A percentile compares a stretch with the other conserved stretches of the same genome.
These are phyloP conservation scores for Sanderia malayensis DNA, from an alignment of 30 jellyfish, hydroid and myxozoan species.

Conservation along the genomic window DNA sequence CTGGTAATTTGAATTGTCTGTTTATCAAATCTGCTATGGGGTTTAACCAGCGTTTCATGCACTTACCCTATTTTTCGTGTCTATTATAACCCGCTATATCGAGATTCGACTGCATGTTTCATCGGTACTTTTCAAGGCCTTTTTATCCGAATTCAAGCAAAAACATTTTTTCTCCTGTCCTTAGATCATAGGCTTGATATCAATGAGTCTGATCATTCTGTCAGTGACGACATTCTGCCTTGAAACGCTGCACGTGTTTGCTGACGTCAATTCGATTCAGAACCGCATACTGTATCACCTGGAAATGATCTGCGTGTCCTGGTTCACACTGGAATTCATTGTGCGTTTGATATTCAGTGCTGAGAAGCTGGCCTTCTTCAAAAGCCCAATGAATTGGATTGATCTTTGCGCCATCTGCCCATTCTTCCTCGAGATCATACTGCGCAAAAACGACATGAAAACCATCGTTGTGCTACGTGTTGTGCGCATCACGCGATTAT, in stretches of 20 bases:
- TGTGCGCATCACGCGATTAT: slow-evolving; percentile 76
- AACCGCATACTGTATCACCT: slow-evolving; percentile 32
- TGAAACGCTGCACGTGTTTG: slow-evolving; percentile 65
- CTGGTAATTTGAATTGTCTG: no score
- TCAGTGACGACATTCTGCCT: slow-evolving; percentile 87
- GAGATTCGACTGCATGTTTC: no score
- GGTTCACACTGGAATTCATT: slow-evolving; percentile 78
- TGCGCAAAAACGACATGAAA: slow-evolving; percentile 58
- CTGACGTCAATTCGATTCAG: slow-evolving; percentile 41
- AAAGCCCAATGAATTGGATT: slow-evolving; percentile 81
- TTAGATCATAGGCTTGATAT: slow-evolving; percentile 77
- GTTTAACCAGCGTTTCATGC: no score
- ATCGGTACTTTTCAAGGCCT: no score
- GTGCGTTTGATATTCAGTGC: slow-evolving; percentile 57
- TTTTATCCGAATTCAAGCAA: no score
- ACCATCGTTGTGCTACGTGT: slow-evolving; percentile 82
- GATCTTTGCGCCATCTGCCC: slow-evolving; percentile 90
- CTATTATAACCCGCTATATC: no score
- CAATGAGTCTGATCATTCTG: slow-evolving; percentile 68
- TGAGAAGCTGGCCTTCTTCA: slow-evolving; percentile 52
- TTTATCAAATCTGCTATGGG: no score
- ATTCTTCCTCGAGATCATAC: slow-evolving; percentile 64
- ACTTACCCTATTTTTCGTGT: no score
- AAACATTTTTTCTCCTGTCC: slow-evolving; percentile 8
- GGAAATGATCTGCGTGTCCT: slow-evolving; percentile 74